A percentile compares a stretch with the other conserved stretches of the same genome.
These are phyloP conservation scores for Erythrocercus mccallii DNA, from an alignment of 2,113 vertebrate species.

Conservation along the genomic window DNA sequence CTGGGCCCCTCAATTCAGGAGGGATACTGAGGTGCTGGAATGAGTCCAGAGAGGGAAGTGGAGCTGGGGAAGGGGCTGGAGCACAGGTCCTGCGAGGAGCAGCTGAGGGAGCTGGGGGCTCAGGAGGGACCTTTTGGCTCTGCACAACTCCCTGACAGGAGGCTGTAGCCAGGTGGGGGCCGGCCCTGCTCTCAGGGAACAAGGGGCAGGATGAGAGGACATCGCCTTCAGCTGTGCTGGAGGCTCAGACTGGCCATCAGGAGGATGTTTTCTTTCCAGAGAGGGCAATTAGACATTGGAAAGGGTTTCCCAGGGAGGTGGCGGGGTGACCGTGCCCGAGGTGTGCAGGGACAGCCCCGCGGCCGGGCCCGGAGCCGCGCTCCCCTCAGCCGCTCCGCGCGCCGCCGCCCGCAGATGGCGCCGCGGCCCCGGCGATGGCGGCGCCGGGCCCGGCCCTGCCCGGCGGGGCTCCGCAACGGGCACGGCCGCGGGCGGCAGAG, in stretches of 20 bases:
- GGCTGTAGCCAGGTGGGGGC: not conserved
- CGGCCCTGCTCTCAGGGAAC: not conserved
- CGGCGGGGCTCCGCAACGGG: too few species aligned
- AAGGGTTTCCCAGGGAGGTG: accelerated
- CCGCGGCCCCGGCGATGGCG: not conserved
- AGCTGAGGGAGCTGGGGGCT: not conserved
- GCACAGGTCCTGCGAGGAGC: accelerated
- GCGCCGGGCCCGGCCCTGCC: not conserved
- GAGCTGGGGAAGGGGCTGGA: not conserved
- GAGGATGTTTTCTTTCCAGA: not conserved
- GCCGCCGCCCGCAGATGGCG: too few species aligned
- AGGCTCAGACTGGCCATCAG: accelerated
- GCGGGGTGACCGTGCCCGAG: too few species aligned
- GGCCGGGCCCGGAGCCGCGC: not conserved
- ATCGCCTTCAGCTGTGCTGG: not conserved
- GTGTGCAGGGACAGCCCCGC: not conserved
- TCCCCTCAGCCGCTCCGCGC: too few species aligned
- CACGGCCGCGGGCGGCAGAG: accelerated
- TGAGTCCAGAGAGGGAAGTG: not conserved
- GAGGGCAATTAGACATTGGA: not conserved
- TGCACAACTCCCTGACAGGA: not conserved
- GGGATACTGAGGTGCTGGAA: accelerated
- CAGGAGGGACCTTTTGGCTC: accelerated
- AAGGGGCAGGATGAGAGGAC: not conserved
- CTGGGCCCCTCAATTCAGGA: not conserved